Evolutionary conservation across 2,888 invertebrate genomes (phyloP), one percentile per base, ranked within the genome.

Genomic region (Brenthis daphne): DNA sequence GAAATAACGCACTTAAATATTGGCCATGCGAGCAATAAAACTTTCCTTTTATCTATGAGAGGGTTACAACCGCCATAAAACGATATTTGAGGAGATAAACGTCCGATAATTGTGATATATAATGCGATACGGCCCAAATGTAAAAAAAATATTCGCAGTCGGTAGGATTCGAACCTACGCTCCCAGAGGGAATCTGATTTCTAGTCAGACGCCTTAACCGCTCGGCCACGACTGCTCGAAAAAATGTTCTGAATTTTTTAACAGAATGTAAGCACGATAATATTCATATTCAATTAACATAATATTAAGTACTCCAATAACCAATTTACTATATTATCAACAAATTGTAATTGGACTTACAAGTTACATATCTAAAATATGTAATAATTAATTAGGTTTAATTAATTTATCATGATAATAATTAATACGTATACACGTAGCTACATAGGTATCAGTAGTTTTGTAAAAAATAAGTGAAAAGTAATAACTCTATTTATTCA

Each of bases 121-220:
- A 43, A 11, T 54, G 61, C 37, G 67, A 61, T 67, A 67, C 16
- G 47, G 55, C n/a, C 37, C 50, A 56, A 65, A 65, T 24, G 4
- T 16, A 51, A 37, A 53, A 64, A 50, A 20, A 66, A 5, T 12
- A 33, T 67, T 60, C 96, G 96, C 96, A 96, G 96, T 94, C 95
- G 95, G 96, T 95, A 96, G 96, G 96, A 96, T 95, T 96, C 96
- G 96, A 96, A 96, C 96, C 96, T 96, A 96, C 96, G 96, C 96
- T 96, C 96, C 96, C 96, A 96, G 95, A 96, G 96, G 96, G 96
- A 96, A 96, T 96, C 96, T 96, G 96, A 96, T 96, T 96, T 96
- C 96, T 95, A 96, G 96, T 96, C 96, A 96, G 95, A 96, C 96
- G 96, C 96, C 96, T 96, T 96, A 96, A 96, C 96, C 96, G 95